Evolutionary conservation across 2,113 vertebrate species (phyloP), one percentile per base, ranked within the genome.

Genomic region (Cochlearius cochlearius): DNA sequence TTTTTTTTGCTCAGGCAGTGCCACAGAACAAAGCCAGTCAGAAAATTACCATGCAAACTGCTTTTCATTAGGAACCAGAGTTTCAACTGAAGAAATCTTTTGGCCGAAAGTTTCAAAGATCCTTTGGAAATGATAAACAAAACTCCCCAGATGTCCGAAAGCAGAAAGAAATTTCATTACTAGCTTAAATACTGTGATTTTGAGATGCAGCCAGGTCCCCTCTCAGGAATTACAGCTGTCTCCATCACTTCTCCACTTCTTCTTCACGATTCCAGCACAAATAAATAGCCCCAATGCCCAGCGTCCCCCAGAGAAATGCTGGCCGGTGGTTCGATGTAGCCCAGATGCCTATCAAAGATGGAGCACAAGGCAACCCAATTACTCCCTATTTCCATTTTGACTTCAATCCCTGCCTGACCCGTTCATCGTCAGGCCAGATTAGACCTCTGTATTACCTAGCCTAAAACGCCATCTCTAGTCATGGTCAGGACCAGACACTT

Each of bases 261-360:
- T 47, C 39, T 74, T 27, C 17, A 26, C 0, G 1, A 11, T n/a
- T 41, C 41, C 49, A 75, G 17, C 43, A 58, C 21, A n/a, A 38
- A 49, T 5, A 30, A 36, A n/a, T 0, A 36, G n/a, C 36, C 36
- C 21, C 36, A 41, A 17, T 1, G 16, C 67, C 11, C 49, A 72
- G 21, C n/a, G 4, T 5, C 59, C 59, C 11, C 6, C 45, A 60
- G 17, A 2, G 30, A 63, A n/a, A 39, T 15, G 62, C n/a, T 67
- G 39, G 15, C 12, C n/a, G 47, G 32, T 4, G 22, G 8, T 29
- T 4, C 55, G 68, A 27, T 38, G 32, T 12, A 67, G 45, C 49
- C 67, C 47, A 50, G 15, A 16, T 11, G 10, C 11, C 3, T 2
- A 29, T 8, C 10, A 9, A 16, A 60, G 63, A 13, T 2, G 0